These are phyloP conservation scores for Ovis canadensis DNA, from an alignment of 2,113 vertebrate genomes.

Conservation along the genomic window DNA sequence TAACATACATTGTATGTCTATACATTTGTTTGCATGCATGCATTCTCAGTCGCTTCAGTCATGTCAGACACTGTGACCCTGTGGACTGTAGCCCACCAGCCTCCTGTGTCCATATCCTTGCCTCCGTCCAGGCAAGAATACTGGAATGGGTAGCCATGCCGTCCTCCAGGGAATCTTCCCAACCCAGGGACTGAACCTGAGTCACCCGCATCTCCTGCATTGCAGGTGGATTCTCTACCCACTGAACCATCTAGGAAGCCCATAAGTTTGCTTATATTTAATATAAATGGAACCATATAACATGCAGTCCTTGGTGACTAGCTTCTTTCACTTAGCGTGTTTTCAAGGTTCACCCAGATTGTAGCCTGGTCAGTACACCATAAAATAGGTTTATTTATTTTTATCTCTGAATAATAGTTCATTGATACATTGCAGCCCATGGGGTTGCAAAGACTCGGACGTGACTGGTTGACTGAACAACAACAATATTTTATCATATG, in stretches of 20 bases:
- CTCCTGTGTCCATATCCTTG: background rate
- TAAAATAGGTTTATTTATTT: background rate
- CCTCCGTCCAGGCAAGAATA: background rate
- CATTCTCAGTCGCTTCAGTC: background rate
- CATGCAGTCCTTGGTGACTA: background rate
- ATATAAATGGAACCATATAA: background rate
- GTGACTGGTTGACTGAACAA: background rate
- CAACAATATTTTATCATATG: background rate
- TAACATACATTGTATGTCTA: background rate
- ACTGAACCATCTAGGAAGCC: background rate
- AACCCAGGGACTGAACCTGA: background rate
- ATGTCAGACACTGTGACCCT: background rate
- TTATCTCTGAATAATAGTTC: background rate
- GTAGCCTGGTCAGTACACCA: background rate
- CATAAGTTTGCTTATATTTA: background rate
- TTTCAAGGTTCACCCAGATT: background rate
- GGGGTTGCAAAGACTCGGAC: background rate
- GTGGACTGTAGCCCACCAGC: background rate
- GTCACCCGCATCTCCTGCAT: background rate
- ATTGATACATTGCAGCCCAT: background rate
- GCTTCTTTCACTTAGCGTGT: background rate
- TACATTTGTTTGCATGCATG: background rate
- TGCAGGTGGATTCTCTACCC: background rate
- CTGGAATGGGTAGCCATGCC: background rate
- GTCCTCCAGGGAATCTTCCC: accelerated